phyloP scores from a whole-genome alignment of 2,888 invertebrate genomes.

The Agrypnus murinus region DNA sequence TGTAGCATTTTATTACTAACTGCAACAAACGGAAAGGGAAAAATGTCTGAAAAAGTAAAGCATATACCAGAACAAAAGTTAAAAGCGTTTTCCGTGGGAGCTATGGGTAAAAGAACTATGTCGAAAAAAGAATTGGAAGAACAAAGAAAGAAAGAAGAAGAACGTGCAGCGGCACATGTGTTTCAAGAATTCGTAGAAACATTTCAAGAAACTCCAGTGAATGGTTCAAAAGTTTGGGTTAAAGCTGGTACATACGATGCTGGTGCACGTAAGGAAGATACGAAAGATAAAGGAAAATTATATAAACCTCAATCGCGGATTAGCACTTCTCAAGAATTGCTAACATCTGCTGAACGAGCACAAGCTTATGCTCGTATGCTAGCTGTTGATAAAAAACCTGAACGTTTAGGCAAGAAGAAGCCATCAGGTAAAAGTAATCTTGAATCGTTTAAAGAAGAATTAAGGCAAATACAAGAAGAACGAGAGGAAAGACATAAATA shows the following conservation, averaged over 20 bases:
- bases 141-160: conserved; percentile 89
- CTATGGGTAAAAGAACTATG: conserved; percentile 82
- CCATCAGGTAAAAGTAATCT: conserved; percentile 93
- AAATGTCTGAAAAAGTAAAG: conserved; percentile 45
- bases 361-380: conserved; percentile 81
- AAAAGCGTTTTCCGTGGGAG: conserved; percentile 84
- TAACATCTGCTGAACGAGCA: conserved; percentile 78
- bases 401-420: conserved; percentile 80
- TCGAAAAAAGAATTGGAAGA: conserved; percentile 92
- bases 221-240: conserved; percentile 94
- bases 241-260: conserved; percentile 98
- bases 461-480: conserved; percentile 98
- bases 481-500: conserved; percentile 96
- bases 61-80: conserved; percentile 80
- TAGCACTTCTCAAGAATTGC: conserved; percentile 73
- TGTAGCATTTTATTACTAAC: too few relatives aligned
- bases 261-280: conserved; percentile 92
- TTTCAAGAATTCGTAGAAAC: conserved; percentile 98
- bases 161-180: conserved; percentile 93
- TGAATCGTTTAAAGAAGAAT: conserved; percentile 98
- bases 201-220: conserved; percentile 90
- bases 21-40: too few relatives aligned
- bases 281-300: conserved; percentile 90
- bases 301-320: conserved; percentile 92
- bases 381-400: conserved; percentile 79